A percentile compares a stretch with the other conserved stretches of the same genome.
Evolutionary conservation across 1,140 invertebrate genomes (phyloP).

Genomic region (Orussus abietinus): DNA sequence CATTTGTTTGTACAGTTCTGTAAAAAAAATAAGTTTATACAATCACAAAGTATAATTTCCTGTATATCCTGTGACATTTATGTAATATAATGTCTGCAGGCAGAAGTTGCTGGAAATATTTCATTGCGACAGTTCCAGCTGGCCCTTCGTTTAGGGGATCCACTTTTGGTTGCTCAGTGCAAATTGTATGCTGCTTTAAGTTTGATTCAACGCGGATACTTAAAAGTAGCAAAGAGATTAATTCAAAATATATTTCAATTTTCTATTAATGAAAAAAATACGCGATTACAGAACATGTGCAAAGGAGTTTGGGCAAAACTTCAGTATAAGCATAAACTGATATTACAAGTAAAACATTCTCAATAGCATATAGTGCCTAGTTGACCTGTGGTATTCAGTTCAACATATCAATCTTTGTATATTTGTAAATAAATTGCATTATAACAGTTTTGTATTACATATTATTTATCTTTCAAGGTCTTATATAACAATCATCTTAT

Average conservation of each 20-base stretch:
- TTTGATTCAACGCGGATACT: conserved; percentile 73
- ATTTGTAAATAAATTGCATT: conserved; percentile 20
- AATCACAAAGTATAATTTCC: conserved; percentile 1
- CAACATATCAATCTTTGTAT: conserved; percentile 7
- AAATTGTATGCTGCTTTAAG: conserved; percentile 83
- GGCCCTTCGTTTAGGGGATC: conserved; percentile 76
- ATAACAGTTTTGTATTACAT: neutral
- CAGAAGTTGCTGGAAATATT: conserved; percentile 81
- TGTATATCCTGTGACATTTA: conserved; percentile 3
- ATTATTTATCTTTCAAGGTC: neutral
- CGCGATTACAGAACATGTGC: conserved; percentile 72
- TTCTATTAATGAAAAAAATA: conserved; percentile 56
- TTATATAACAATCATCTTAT: neutral
- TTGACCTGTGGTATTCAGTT: too few species aligned
- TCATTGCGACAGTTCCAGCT: conserved; percentile 77
- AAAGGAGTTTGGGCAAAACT: conserved; percentile 79
- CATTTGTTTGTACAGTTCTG: conserved; percentile 9
- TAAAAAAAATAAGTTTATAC: conserved; percentile 1
- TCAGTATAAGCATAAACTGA: conserved; percentile 57
- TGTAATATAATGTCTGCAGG: conserved; percentile 55
- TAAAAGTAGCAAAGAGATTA: conserved; percentile 63
- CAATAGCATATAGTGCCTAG: neutral
- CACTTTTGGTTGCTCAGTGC: conserved; percentile 72
- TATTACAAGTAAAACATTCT: conserved; percentile 29
- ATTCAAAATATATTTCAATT: conserved; percentile 63